These are phyloP conservation scores for Cylloceria caligata DNA, from an alignment of 2,888 invertebrate genomes.

Conservation along the genomic window DNA sequence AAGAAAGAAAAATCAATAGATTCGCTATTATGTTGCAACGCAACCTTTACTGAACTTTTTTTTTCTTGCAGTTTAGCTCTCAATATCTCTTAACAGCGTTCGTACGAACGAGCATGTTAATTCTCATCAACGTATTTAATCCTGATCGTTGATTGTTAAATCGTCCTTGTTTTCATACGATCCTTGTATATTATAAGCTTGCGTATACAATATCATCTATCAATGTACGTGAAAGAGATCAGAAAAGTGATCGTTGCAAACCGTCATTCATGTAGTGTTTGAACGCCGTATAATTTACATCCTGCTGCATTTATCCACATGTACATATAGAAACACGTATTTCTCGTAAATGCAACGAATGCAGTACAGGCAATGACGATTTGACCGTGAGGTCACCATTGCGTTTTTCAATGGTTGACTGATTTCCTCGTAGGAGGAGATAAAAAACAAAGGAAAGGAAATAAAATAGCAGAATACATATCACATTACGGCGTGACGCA, in stretches of 20 bases:
- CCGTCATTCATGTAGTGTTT: constrained; percentile 6
- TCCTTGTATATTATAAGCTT: constrained; percentile 28
- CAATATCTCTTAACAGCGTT: neutral
- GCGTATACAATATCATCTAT: constrained; percentile 1
- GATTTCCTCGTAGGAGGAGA: constrained; percentile 45
- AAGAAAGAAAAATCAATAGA: no score
- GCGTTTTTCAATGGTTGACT: constrained; percentile 62
- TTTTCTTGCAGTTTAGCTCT: neutral
- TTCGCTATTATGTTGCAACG: neutral
- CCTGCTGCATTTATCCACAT: constrained; percentile 19
- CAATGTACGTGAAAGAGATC: constrained; percentile 31
- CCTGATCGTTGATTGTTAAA: constrained; percentile 16
- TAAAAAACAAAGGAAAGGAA: constrained; percentile 29
- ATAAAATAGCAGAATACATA: constrained; percentile 9
- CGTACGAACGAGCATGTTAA: neutral
- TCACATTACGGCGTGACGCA: constrained; percentile 3
- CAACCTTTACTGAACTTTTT: neutral
- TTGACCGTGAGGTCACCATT: constrained; percentile 57
- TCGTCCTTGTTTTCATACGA: constrained; percentile 32
- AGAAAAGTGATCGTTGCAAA: constrained; percentile 53
- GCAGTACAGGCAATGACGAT: constrained; percentile 55
- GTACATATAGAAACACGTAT: neutral
- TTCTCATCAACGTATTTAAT: constrained; percentile 1
- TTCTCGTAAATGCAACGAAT: constrained; percentile 43
- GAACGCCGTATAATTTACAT: constrained; percentile 53